Evolutionary conservation across 1,140 invertebrate genomes (phyloP).

Genomic region (Zeugodacus cucurbitae): DNA sequence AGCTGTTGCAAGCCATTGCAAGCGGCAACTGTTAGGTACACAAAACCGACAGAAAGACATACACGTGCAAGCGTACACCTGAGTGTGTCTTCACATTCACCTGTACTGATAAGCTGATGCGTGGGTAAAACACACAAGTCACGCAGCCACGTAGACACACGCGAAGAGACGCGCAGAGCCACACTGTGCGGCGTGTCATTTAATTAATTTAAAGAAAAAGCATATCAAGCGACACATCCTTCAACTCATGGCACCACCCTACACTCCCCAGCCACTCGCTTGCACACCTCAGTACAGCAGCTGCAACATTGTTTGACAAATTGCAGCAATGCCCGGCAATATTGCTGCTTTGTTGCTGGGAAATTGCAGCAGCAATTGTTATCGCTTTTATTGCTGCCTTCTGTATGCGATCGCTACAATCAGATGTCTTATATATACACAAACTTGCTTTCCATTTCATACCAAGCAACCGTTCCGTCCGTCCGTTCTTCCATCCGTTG

Average conservation of each 20-base stretch:
- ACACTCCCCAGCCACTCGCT: neutral
- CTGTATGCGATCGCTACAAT: neutral
- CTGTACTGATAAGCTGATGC: neutral
- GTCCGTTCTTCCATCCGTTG: neutral
- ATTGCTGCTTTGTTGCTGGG: neutral
- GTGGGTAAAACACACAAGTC: neutral
- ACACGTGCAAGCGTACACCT: neutral
- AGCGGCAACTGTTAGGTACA: neutral
- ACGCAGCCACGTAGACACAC: neutral
- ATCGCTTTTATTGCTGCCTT: neutral
- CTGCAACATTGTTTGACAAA: conserved; percentile 18
- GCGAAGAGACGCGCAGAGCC: neutral
- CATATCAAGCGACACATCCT: neutral
- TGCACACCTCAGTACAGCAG: neutral
- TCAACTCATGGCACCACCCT: neutral
- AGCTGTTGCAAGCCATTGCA: neutral
- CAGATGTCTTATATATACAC: neutral
- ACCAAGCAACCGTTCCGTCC: neutral
- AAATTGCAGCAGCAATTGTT: conserved; percentile 36
- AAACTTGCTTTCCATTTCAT: neutral
- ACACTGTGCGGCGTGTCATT: neutral
- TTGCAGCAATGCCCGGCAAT: neutral
- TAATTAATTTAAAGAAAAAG: conserved; percentile 36
- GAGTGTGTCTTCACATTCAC: neutral
- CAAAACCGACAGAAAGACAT: neutral